Base-by-base conservation (phyloP, 2,113 vertebrate genomes). In the Leptosomus discolor region DNA sequence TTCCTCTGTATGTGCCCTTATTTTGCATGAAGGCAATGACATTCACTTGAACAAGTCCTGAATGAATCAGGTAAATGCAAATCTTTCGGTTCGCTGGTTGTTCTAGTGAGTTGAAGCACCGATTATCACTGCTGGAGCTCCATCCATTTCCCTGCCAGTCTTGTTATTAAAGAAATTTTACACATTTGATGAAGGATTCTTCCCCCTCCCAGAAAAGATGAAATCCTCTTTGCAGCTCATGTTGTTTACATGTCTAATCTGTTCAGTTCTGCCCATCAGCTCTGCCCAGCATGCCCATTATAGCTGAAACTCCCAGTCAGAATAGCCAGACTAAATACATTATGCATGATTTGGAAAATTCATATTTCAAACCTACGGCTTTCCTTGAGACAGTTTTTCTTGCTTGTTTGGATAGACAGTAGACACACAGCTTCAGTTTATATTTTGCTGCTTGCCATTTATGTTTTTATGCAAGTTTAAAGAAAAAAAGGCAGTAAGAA, bases 151-250 rank as follows among this genome's bases (percentile, higher is more conserved):
- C 57, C 81, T 92, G 87, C 73, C 90, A 95, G 67, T 76, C 64
- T 45, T 54, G 68, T 83, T 92, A 90, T 63, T 90, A 79, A 69
- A 90, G n/a, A 94, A 87, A 85, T 58, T 80, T 85, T 91, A 90
- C 46, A 79, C 75, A 67, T 65, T 90, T 85, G 54, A 65, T 78
- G 57, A 91, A 88, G 65, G 63, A 87, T 63, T 56, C 4, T 36
- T 0, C 0, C 6, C 19, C 29, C 18, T 8, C 8, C 39, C 13
- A 34, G 2, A 85, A 92, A 76, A 84, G 41, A 84, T 70, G 5
- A 93, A 95, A 93, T 94, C 64, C 79, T 80, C 90, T 92, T 85
- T 71, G 56, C 60, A 83, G 63, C 56, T 95, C 53, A 34, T 58
- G 63, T 82, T 15, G 7, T 89, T 90, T 91, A 90, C 80, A 34